phyloP scores from a whole-genome alignment of 2,113 vertebrate genomes.

The Gavialis gangeticus region DNA sequence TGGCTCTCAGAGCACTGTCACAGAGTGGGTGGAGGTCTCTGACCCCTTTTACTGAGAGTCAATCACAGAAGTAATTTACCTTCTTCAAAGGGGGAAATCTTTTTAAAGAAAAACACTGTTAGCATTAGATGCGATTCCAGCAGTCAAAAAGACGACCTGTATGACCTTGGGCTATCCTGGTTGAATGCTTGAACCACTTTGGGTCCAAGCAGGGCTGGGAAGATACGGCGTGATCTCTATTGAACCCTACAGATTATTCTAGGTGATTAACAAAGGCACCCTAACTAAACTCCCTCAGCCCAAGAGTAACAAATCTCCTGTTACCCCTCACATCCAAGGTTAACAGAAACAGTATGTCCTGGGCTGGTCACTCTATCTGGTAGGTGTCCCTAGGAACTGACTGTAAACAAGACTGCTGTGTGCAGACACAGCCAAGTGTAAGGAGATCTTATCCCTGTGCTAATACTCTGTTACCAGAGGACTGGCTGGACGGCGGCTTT shows the following conservation, averaged over 20 bases:
- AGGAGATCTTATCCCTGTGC: constrained; percentile 69
- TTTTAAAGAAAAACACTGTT: not conserved
- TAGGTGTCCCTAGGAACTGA: constrained; percentile 5
- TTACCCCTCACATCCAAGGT: constrained; percentile 29
- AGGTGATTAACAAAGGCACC: not conserved
- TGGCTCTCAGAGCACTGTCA: not conserved
- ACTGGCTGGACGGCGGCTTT: not conserved
- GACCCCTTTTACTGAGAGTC: not conserved
- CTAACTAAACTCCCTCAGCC: not conserved
- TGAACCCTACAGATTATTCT: not conserved
- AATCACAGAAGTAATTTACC: too few relatives aligned
- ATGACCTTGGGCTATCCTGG: not conserved
- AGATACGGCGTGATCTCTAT: not conserved
- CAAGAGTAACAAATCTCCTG: too few relatives aligned
- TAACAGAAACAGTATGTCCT: constrained; percentile 55
- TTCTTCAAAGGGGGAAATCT: not conserved
- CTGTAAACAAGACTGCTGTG: constrained; percentile 36
- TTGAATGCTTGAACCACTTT: not conserved
- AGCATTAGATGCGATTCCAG: not conserved
- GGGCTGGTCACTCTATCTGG: constrained; percentile 16
- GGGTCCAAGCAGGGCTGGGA: not conserved
- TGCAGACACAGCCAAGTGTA: constrained; percentile 49
- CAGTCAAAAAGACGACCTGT: not conserved
- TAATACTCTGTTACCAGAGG: not conserved
- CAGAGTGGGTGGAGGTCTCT: not conserved